These are phyloP conservation scores for Cygnus atratus DNA, from an alignment of 2,113 vertebrate genomes.

Conservation along the genomic window DNA sequence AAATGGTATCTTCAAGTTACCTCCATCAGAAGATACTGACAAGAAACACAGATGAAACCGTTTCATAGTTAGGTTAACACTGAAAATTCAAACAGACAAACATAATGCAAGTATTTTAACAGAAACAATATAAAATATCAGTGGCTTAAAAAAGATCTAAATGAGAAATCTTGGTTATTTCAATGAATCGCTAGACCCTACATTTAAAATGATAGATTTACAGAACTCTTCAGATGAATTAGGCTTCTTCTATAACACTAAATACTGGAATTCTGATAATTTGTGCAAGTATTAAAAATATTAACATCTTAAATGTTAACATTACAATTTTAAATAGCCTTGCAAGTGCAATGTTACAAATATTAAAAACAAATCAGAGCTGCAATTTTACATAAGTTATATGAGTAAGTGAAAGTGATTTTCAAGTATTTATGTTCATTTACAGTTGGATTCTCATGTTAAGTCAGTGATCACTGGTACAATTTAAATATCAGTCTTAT, in stretches of 20 bases:
- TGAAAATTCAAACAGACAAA: conserved; percentile 38
- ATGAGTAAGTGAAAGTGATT: conserved; percentile 56
- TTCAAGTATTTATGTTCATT: conserved; percentile 49
- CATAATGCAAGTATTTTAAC: conserved; percentile 9
- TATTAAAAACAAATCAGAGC: conserved; percentile 49
- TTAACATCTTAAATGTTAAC: conserved; percentile 49
- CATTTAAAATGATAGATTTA: conserved; percentile 34
- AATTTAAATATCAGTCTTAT: not conserved
- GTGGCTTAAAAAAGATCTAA: conserved; percentile 28
- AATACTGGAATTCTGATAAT: conserved; percentile 37
- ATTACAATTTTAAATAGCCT: conserved; percentile 57
- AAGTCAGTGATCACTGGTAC: conserved; percentile 38
- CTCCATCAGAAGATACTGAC: not conserved
- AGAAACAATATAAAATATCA: conserved; percentile 38
- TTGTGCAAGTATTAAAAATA: conserved; percentile 62
- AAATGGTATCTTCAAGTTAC: not conserved
- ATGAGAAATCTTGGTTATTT: conserved; percentile 26
- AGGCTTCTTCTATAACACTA: not conserved
- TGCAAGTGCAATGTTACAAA: conserved; percentile 67
- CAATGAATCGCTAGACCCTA: not conserved
- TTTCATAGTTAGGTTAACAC: conserved; percentile 20
- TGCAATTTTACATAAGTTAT: conserved; percentile 51
- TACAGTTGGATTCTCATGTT: conserved; percentile 19
- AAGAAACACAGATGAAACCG: not conserved
- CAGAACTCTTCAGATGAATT: conserved; percentile 13